phyloP scores from a whole-genome alignment of 2,113 vertebrate genomes.

The Plotosus lineatus region DNA sequence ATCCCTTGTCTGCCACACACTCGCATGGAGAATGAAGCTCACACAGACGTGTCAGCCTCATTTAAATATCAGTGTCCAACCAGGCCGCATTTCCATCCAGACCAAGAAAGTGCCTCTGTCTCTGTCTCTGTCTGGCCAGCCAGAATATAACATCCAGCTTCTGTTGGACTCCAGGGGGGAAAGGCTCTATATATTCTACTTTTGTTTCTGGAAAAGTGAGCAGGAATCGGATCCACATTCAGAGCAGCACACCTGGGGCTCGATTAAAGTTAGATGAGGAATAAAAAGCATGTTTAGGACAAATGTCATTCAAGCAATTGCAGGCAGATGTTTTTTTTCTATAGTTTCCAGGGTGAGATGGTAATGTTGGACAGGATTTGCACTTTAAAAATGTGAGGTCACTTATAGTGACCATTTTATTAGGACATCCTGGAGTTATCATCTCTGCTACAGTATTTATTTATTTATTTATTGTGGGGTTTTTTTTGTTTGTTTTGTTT shows the following conservation, averaged over 20 bases:
- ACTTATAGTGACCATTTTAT: neutral
- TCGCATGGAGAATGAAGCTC: neutral
- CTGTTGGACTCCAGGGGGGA: slow-evolving; percentile 5
- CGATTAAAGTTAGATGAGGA: neutral
- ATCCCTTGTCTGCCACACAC: neutral
- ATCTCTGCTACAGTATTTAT: neutral
- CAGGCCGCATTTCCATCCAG: slow-evolving; percentile 16
- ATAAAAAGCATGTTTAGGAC: neutral
- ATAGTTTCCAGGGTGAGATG: neutral
- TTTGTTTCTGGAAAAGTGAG: slow-evolving; percentile 31
- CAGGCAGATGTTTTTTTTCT: neutral
- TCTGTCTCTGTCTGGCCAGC: slow-evolving; percentile 23
- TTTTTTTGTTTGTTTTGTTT: no score
- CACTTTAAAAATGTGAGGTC: neutral
- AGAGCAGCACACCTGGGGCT: slow-evolving; percentile 29
- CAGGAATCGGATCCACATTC: slow-evolving; percentile 5
- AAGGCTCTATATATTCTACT: slow-evolving; percentile 29
- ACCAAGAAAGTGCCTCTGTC: slow-evolving; percentile 1
- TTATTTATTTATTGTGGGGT: no score
- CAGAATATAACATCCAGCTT: slow-evolving; percentile 22
- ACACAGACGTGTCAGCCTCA: slow-evolving; percentile 39
- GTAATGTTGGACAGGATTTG: neutral
- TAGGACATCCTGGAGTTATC: neutral
- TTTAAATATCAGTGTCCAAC: slow-evolving; percentile 16
- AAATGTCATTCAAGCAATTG: neutral